Evolutionary conservation across 1,140 invertebrate species (phyloP).

Genomic region (Maniola jurtina): DNA sequence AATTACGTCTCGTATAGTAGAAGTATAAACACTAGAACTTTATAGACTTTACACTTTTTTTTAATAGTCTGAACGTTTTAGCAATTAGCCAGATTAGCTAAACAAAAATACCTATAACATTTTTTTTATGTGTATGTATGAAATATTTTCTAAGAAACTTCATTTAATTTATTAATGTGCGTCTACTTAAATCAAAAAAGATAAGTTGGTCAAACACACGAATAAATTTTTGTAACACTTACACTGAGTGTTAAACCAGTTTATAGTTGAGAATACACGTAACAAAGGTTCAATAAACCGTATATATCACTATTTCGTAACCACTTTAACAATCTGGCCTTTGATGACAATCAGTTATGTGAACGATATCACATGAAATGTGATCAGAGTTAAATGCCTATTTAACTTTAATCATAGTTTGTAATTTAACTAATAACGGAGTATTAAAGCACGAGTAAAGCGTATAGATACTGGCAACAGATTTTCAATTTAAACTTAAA

Average conservation of each 20-base stretch:
- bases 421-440: background rate
- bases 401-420: background rate
- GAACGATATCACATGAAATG: background rate
- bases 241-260: background rate
- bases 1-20: background rate
- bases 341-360: background rate
- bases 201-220: no score
- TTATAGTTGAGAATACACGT: background rate
- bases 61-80: no score
- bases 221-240: background rate
- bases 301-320: background rate
- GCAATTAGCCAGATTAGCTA: no score
- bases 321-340: background rate
- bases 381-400: background rate
- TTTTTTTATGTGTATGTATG: no score
- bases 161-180: no score
- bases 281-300: constrained; percentile 4
- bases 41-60: no score
- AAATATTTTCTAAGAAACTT: no score
- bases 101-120: no score
- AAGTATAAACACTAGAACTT: background rate
- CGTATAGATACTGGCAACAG: background rate
- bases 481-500: constrained; percentile 11
- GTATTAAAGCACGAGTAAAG: background rate
- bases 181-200: no score